Percentiles rank a stretch among this genome's conserved stretches.
These are phyloP conservation scores for Drosophila tani DNA, from an alignment of 1,140 invertebrate genomes.

Conservation along the genomic window DNA sequence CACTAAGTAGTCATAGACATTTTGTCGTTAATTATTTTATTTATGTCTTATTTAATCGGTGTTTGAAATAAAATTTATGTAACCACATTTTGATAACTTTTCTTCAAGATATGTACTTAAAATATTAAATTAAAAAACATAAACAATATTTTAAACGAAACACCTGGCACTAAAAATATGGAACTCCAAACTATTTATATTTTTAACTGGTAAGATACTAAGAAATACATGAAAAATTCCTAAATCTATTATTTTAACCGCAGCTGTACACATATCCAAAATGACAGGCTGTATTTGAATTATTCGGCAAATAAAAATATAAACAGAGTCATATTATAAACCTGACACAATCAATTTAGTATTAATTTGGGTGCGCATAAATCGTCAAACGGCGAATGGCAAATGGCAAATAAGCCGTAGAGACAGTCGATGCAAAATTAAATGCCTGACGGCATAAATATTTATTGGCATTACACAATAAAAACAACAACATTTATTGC, in stretches of 20 bases:
- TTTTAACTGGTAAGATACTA: no score
- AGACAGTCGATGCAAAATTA: conserved; percentile 68
- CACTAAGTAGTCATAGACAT: no score
- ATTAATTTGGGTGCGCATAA: conserved; percentile 73
- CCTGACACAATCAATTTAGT: conserved; percentile 75
- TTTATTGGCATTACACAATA: conserved; percentile 72
- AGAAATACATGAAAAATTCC: neutral
- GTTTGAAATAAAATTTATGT: no score
- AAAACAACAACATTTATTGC: conserved; percentile 61
- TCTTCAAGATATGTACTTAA: no score
- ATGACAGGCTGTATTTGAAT: conserved; percentile 17
- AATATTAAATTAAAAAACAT: no score
- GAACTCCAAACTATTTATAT: no score
- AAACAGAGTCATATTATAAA: conserved; percentile 33
- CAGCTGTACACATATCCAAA: neutral
- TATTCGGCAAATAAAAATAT: conserved; percentile 27
- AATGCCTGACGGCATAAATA: conserved; percentile 72
- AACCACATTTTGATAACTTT: no score
- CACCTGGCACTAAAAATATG: no score
- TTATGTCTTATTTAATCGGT: no score
- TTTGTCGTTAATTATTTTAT: no score
- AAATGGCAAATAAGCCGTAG: conserved; percentile 72
- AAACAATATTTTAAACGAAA: no score
- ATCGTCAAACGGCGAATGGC: conserved; percentile 44
- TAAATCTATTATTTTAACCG: neutral